Base-by-base conservation (phyloP, 2,888 invertebrate genomes). In the Diadegma fenestrale region DNA sequence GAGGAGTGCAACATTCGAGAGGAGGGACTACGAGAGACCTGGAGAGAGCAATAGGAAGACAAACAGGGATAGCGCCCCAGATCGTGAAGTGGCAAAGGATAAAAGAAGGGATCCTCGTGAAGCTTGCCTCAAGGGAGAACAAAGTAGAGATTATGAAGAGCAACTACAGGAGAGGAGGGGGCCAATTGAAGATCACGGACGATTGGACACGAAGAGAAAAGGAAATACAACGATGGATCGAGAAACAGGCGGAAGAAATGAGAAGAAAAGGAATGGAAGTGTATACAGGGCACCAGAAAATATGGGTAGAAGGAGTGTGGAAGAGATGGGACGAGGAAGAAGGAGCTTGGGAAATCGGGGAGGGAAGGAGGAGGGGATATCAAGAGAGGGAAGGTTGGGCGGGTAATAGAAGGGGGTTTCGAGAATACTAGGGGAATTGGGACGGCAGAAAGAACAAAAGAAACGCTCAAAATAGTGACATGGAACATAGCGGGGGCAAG, bases 401-500 rank as follows among this genome's bases (percentile, higher is more conserved):
- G 0, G n/a, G 37, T 8, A 61, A 19, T 14, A 61, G 61, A 17
- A 6, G 26, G 17, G 79, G 79, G 69, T 61, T 69, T 68, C 30
- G 61, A 1, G n/a, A 22, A 3, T 10, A 26, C 12, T 14, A 6
- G 26, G 1, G 26, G 5, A 14, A 26, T 4, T 4, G 7, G 17
- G 22, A 14, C 3, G 12, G n/a, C 1, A 10, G 45, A 6, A 30
- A 30, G 10, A 5, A 17, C 8, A 30, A 12, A 19, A 1, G 45
- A 17, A 68, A 14, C 8, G 14, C n/a, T 37, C 17, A 45, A n/a
- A n/a, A 0, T 43, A 14, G 12, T 71, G 1, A 37, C 19, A 12
- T 69, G 72, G 80, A 80, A 66, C 10, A 51, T 73, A 4, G 80
- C 54, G 4, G 64, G 64, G 12, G 73, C 51, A 37, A 43, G 30